Percentiles rank a stretch among this genome's conserved stretches.
Evolutionary conservation across 2,113 vertebrate genomes (phyloP).

Genomic region (Limnothrissa miodon): DNA sequence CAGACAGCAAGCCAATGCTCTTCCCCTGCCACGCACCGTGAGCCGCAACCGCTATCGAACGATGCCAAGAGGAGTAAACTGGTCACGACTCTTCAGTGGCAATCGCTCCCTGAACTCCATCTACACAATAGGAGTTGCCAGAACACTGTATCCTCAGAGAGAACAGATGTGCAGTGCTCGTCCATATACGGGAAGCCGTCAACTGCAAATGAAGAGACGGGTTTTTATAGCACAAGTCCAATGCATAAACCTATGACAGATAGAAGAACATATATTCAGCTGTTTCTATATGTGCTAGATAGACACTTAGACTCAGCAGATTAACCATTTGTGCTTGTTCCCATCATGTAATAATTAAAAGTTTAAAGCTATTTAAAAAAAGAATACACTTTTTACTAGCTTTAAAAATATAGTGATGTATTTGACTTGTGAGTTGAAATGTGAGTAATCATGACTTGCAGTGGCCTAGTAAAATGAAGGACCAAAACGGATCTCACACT

Average conservation of each 20-base stretch:
- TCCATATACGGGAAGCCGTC: slow-evolving; percentile 4
- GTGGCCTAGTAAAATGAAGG: background rate
- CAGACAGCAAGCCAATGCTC: background rate
- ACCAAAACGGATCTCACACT: slow-evolving; percentile 5
- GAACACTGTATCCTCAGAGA: slow-evolving; percentile 2
- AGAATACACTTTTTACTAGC: too few relatives aligned
- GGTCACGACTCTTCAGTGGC: slow-evolving; percentile 11
- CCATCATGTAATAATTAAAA: background rate
- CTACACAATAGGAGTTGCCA: slow-evolving; percentile 9
- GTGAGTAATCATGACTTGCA: background rate
- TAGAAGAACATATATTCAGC: background rate
- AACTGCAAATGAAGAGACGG: slow-evolving; percentile 1
- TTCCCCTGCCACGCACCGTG: background rate
- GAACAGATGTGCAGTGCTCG: background rate
- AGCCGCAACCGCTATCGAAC: background rate
- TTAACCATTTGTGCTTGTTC: background rate
- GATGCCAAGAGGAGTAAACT: background rate
- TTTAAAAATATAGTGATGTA: background rate
- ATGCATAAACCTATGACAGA: background rate
- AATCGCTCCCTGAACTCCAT: background rate
- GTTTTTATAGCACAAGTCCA: background rate
- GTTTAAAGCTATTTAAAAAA: too few relatives aligned
- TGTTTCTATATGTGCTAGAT: background rate
- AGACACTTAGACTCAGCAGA: background rate
- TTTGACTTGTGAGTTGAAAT: background rate